Evolutionary conservation across 2,797 vertebrate species (phyloP).

Genomic region (Avahi laniger): DNA sequence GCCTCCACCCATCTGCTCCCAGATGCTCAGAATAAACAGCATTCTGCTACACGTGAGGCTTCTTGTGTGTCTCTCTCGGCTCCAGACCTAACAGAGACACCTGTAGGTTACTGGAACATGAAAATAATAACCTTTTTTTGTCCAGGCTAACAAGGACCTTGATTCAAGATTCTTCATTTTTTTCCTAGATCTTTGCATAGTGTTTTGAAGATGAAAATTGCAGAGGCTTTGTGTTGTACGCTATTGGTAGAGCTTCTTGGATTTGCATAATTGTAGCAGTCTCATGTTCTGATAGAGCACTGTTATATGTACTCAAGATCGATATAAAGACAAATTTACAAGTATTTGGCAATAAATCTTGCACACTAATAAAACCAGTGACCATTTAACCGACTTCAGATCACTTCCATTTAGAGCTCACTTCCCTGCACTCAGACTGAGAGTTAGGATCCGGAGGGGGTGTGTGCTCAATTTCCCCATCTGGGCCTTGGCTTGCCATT

Average conservation of each 20-base stretch:
- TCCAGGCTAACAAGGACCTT: not conserved
- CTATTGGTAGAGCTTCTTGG: not conserved
- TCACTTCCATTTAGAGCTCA: not conserved
- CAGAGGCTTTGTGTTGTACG: not conserved
- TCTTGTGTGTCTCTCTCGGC: too few relatives aligned
- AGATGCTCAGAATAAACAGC: too few relatives aligned
- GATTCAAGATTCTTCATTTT: not conserved
- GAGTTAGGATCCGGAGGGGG: not conserved
- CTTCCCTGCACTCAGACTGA: not conserved
- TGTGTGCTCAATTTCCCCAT: accelerated
- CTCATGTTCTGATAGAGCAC: not conserved
- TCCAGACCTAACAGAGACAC: not conserved
- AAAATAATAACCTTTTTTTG: not conserved
- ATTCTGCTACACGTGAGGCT: too few relatives aligned
- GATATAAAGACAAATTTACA: not conserved
- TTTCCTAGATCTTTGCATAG: not conserved
- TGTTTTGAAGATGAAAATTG: not conserved
- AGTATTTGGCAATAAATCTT: not conserved
- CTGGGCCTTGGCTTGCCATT: not conserved
- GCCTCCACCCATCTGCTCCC: too few relatives aligned
- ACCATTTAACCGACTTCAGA: not conserved
- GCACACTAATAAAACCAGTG: not conserved
- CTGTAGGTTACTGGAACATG: not conserved
- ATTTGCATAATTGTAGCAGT: not conserved
- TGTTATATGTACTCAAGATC: not conserved